These are phyloP conservation scores for Aporophyla nigra DNA, from an alignment of 2,888 invertebrate genomes.

Conservation along the genomic window DNA sequence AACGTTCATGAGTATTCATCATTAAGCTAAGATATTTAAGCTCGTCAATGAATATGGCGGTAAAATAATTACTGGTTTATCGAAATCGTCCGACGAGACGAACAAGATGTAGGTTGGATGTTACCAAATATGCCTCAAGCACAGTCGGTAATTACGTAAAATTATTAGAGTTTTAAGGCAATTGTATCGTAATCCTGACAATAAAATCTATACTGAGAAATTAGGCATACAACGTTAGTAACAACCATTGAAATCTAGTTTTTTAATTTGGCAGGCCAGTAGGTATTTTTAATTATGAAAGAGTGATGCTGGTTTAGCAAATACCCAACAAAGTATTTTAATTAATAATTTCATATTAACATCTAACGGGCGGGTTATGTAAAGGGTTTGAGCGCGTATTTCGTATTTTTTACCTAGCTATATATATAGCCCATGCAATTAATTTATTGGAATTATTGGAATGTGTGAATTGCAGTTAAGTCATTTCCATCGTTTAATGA, in stretches of 20 bases:
- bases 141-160: constrained; percentile 38
- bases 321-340: constrained; percentile 34
- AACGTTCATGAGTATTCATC: not conserved
- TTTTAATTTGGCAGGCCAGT: not conserved
- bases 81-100: constrained; percentile 16
- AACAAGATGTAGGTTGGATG: constrained; percentile 26
- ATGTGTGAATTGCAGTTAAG: not conserved
- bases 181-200: not conserved
- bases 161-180: not conserved
- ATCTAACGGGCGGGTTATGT: not conserved
- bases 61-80: constrained; percentile 30
- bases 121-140: constrained; percentile 33
- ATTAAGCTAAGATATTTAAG: too few relatives aligned
- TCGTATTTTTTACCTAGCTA: not conserved
- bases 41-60: constrained; percentile 7
- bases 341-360: constrained; percentile 14
- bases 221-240: not conserved
- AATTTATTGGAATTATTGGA: not conserved
- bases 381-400: not conserved
- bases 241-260: not conserved
- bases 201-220: constrained; percentile 8
- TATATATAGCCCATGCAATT: not conserved
- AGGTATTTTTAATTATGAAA: constrained; percentile 8
- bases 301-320: constrained; percentile 19
- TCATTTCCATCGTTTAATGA: constrained; percentile 11